A percentile compares a stretch with the other conserved stretches of the same genome.
Conservation (phyloP, 2,888 invertebrate species). For the Limenitis camilla region DNA sequence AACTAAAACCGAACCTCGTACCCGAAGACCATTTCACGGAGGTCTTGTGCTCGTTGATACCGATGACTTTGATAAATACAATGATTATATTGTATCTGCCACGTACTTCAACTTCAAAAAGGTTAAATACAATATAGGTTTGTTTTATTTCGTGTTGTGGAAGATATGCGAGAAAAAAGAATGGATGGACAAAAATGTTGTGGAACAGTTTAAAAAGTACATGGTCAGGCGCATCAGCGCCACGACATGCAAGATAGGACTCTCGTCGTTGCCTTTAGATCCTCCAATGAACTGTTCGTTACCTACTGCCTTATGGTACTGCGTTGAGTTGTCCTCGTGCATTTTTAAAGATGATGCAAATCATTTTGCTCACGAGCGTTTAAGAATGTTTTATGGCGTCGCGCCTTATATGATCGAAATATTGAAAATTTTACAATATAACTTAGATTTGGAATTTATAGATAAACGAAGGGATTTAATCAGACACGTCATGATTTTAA, state of each 20-base stretch:
- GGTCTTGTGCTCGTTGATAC: conserved; percentile 38
- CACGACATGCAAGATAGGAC: conserved; percentile 34
- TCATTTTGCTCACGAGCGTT: conserved; percentile 33
- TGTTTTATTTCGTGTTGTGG: conserved; percentile 41
- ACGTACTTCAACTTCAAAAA: conserved; percentile 41
- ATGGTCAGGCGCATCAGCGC: conserved; percentile 33
- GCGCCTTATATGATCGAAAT: conserved; percentile 37
- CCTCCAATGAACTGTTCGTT: conserved; percentile 31
- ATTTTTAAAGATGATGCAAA: conserved; percentile 35
- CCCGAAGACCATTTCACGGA: conserved; percentile 35
- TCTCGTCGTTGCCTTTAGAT: conserved; percentile 39
- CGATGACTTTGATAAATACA: conserved; percentile 39
- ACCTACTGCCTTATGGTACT: conserved; percentile 40
- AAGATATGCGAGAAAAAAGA: conserved; percentile 41
- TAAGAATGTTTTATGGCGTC: conserved; percentile 31
- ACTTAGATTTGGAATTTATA: conserved; percentile 31
- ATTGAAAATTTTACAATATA: conserved; percentile 31
- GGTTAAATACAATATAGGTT: conserved; percentile 35
- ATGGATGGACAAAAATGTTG: conserved; percentile 43
- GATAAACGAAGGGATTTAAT: conserved; percentile 31
- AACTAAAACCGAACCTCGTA: conserved; percentile 37
- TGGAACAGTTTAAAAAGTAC: conserved; percentile 37
- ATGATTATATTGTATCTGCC: conserved; percentile 40
- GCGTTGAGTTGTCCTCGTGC: conserved; percentile 35
- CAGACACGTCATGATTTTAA: conserved; percentile 32